Percentiles rank a stretch among this genome's conserved stretches.
Conservation (phyloP, 2,113 vertebrate species). For the Nesoenas mayeri region DNA sequence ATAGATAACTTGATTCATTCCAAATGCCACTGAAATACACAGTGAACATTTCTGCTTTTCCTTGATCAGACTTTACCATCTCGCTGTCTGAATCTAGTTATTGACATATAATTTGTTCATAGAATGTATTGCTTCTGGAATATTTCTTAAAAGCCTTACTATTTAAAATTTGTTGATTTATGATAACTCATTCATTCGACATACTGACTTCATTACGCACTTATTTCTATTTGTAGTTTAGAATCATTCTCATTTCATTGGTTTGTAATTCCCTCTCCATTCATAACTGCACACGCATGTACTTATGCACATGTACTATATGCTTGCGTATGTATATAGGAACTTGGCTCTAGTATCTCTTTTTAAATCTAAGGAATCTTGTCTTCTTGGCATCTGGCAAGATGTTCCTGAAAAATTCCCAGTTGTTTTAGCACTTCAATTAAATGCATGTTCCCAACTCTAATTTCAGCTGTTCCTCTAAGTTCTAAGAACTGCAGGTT, state of each 20-base stretch:
- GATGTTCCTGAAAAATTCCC: not conserved
- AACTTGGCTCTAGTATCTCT: not conserved
- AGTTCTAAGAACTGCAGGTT: not conserved
- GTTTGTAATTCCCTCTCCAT: not conserved
- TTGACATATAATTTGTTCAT: not conserved
- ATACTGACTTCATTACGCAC: not conserved
- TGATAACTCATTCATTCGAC: not conserved
- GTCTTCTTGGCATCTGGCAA: not conserved
- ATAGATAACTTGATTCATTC: not conserved
- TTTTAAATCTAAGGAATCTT: not conserved
- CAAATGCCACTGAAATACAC: not conserved
- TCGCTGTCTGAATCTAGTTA: not conserved
- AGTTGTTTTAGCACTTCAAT: not conserved
- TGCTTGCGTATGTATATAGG: not conserved
- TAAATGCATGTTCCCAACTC: not conserved
- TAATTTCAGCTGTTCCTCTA: not conserved
- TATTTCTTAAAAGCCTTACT: not conserved
- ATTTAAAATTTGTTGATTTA: not conserved
- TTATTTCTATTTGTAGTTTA: not conserved
- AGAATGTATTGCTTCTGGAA: not conserved
- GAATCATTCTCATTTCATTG: not conserved
- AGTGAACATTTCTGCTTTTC: not conserved
- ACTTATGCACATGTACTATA: not conserved
- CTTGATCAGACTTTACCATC: not conserved
- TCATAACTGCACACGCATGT: not conserved